Percentiles rank a stretch among this genome's conserved stretches.
Evolutionary conservation across 1,140 invertebrate genomes (phyloP).

Genomic region (Mizuhopecten yessoensis): DNA sequence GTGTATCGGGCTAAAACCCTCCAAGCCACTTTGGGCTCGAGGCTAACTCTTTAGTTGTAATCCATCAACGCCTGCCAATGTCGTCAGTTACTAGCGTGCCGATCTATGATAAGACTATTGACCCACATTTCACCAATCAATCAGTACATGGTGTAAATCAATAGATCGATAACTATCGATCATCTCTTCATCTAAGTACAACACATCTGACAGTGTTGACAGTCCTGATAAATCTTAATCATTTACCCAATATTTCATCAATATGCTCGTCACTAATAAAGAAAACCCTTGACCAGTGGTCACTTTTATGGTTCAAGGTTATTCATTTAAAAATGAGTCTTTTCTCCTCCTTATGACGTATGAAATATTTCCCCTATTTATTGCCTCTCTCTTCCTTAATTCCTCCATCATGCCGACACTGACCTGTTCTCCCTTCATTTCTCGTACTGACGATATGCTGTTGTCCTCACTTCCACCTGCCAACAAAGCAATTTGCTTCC

Average conservation of each 20-base stretch:
- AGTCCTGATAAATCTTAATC: not conserved
- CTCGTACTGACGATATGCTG: too few relatives aligned
- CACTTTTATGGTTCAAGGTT: too few relatives aligned
- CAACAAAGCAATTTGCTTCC: too few relatives aligned
- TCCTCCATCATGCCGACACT: too few relatives aligned
- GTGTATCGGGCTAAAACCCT: not conserved
- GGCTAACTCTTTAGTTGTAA: not conserved
- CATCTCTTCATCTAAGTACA: not conserved
- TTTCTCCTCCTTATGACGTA: too few relatives aligned
- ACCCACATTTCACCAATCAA: constrained; percentile 26
- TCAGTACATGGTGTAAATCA: not conserved
- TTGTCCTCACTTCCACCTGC: too few relatives aligned
- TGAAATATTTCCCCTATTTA: too few relatives aligned
- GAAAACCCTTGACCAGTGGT: not conserved
- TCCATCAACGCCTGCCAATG: not conserved
- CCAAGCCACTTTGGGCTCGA: not conserved
- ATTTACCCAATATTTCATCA: not conserved
- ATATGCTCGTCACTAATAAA: not conserved
- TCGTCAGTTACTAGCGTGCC: not conserved
- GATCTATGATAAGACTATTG: not conserved
- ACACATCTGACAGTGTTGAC: not conserved
- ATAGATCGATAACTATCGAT: constrained; percentile 5
- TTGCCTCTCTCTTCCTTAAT: too few relatives aligned
- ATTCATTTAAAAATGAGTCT: too few relatives aligned
- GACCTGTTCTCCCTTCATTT: too few relatives aligned